Evolutionary conservation across 2,797 vertebrate genomes (phyloP).

Genomic region (Siniperca undulata): DNA sequence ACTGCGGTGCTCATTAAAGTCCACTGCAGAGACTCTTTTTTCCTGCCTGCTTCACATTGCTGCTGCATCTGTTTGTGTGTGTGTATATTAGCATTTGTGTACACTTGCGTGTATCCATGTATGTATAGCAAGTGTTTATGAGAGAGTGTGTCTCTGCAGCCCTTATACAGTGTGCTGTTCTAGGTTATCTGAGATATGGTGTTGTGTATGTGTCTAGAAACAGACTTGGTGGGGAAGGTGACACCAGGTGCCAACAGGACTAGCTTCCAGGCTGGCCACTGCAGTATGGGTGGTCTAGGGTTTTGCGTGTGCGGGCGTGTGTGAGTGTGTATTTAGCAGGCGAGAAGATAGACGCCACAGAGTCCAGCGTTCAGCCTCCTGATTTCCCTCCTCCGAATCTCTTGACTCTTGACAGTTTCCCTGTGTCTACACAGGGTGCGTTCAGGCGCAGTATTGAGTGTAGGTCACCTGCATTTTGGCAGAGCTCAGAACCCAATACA

Average conservation of each 20-base stretch:
- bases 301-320: slow-evolving; percentile 7
- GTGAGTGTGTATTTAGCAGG: neutral
- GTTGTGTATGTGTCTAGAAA: neutral
- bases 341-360: neutral
- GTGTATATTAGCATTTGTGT: slow-evolving; percentile 5
- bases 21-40: slow-evolving; percentile 50
- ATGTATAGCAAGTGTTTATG: too few relatives aligned
- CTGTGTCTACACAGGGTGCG: neutral
- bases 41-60: slow-evolving; percentile 20
- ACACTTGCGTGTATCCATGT: too few relatives aligned
- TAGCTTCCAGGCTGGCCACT: neutral
- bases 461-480: neutral
- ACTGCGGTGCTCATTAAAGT: slow-evolving; percentile 67
- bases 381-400: neutral
- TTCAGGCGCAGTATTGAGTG: neutral
- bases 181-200: neutral
- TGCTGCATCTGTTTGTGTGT: slow-evolving; percentile 17
- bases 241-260: slow-evolving; percentile 36
- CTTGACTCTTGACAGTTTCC: neutral
- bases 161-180: neutral
- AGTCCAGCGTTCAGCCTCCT: neutral
- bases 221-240: slow-evolving; percentile 30
- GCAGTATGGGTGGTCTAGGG: slow-evolving; percentile 40
- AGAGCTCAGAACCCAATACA: too few relatives aligned
- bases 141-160: neutral